Evolutionary conservation across 2,888 invertebrate species (phyloP), one percentile per base, ranked within the genome.

Genomic region (Macrosoma leucophasiata): DNA sequence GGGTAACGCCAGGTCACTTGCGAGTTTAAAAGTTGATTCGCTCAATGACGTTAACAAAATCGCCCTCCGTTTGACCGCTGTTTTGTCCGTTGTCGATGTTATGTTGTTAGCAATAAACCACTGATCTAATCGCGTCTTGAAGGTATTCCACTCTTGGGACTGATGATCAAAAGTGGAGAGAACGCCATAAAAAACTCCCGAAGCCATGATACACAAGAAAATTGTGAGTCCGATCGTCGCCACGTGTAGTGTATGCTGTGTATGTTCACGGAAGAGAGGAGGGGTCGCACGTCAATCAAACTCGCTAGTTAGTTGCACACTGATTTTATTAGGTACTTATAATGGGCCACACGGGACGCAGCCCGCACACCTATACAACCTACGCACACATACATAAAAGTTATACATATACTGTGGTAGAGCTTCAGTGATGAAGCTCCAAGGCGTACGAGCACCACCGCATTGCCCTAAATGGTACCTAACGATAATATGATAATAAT

Each of bases 1-100:
- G 2, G 40, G 42, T 23, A 46, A 23, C 21, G 46, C 43, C 35
- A 43, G 33, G 33, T 46, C 38, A 21, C 33, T 36, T 25, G 36
- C 39, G 17, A 44, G 35, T 19, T 47, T 40, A 27, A 22, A 44
- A 1, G 37, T 44, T 7, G 37, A 28, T 19, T 44, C 44, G n/a
- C 39, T 28, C 8, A 34, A 23, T 13, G 38, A 29, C 13, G 23
- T 39, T 19, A 42, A n/a, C 12, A 42, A 19, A 8, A 41, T 36
- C n/a, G 41, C 41, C 13, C 35, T 24, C 11, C 41, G 31, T 19
- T 41, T 43, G 11, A 38, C 31, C 11, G 19, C 26, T 3, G 25
- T 11, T 19, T 38, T 39, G 26, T 41, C 43, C 13, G 28, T 30
- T 4, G 14, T 8, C 3, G 30, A 9, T 13, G 10, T 30, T 10